Percentiles rank a stretch among this genome's conserved stretches.
phyloP scores from a whole-genome alignment of 2,113 vertebrate genomes.

The Pionites leucogaster region DNA sequence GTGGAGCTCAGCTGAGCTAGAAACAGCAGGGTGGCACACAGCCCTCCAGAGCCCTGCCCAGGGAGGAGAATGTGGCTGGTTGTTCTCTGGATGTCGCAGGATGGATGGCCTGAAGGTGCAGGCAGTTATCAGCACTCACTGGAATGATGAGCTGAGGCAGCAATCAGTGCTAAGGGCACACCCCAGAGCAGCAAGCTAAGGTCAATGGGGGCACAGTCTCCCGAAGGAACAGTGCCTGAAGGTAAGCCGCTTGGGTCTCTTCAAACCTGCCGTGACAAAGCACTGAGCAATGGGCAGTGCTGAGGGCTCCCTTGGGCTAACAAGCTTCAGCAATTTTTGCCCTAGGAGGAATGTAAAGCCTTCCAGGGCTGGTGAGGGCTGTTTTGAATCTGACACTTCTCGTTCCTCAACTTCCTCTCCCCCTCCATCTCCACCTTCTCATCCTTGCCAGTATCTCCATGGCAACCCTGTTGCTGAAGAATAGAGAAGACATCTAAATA shows the following conservation, averaged over 20 bases:
- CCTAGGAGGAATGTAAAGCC: not conserved
- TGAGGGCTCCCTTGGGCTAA: not conserved
- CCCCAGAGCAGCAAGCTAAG: not conserved
- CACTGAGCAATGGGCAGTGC: not conserved
- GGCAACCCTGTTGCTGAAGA: conserved; percentile 78
- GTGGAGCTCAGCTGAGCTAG: not conserved
- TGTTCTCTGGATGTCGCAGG: rapidly evolving
- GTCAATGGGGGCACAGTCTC: not conserved
- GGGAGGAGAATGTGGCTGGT: not conserved
- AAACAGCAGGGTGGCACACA: not conserved
- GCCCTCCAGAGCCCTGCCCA: not conserved
- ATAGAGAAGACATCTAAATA: conserved; percentile 78
- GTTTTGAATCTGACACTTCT: conserved; percentile 35
- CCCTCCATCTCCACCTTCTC: conserved; percentile 15
- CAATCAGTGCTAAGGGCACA: rapidly evolving
- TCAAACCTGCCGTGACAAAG: not conserved
- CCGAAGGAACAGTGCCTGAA: not conserved
- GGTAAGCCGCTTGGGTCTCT: not conserved
- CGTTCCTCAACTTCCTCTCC: conserved; percentile 57
- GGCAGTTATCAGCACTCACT: not conserved
- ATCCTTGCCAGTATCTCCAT: conserved; percentile 72
- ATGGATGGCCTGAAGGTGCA: not conserved
- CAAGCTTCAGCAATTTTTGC: not conserved
- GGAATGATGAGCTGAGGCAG: not conserved
- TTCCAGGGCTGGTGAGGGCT: not conserved